Evolutionary conservation across 2,797 vertebrate species (phyloP).

Genomic region (Calcarius lapponicus): DNA sequence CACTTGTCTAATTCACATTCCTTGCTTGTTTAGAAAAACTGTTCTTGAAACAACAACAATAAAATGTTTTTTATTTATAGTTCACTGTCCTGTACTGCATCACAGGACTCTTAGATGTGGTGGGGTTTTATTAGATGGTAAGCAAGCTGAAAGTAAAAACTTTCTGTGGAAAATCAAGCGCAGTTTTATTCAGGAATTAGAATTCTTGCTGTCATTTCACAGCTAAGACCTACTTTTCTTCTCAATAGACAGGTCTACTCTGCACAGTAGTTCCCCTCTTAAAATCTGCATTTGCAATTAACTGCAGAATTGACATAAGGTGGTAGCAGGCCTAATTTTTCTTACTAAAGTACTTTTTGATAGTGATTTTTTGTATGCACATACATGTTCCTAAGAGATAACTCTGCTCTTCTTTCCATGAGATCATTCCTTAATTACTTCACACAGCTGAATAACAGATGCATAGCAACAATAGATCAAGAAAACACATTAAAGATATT

Average conservation of each 20-base stretch:
- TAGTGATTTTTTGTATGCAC: slow-evolving; percentile 10
- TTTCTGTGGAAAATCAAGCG: background rate
- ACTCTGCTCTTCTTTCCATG: background rate
- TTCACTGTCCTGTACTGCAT: background rate
- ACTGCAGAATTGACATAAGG: slow-evolving; percentile 1
- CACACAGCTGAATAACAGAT: slow-evolving; percentile 30
- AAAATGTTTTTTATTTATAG: background rate
- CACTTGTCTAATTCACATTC: fast-evolving
- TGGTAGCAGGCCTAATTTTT: background rate
- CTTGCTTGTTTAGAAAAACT: background rate
- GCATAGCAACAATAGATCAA: slow-evolving; percentile 1
- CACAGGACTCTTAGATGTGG: background rate
- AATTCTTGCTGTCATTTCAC: background rate
- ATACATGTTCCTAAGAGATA: background rate
- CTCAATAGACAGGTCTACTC: background rate
- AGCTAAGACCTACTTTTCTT: background rate
- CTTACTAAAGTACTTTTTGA: background rate
- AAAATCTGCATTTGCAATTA: slow-evolving; percentile 13
- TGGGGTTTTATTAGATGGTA: background rate
- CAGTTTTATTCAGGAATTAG: background rate
- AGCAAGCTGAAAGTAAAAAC: background rate
- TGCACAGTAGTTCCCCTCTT: background rate
- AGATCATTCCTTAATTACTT: slow-evolving; percentile 31
- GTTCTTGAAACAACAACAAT: background rate
- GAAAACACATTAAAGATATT: background rate